Percentiles rank a stretch among this genome's conserved stretches.
These are phyloP conservation scores for Neuroscelio doddi DNA, from an alignment of 2,888 invertebrate genomes.

Conservation along the genomic window DNA sequence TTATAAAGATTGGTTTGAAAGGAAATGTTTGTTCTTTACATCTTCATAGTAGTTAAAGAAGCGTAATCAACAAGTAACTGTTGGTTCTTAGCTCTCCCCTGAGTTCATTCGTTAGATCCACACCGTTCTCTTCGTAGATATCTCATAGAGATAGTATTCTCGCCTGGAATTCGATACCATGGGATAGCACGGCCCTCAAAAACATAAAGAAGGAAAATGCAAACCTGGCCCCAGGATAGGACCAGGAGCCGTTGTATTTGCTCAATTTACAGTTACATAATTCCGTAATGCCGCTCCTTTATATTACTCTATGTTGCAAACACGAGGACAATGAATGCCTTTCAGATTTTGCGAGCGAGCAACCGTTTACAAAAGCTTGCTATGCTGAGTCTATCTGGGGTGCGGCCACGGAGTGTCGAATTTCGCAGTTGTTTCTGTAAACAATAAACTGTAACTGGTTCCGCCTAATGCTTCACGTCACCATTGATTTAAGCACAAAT, in stretches of 20 bases:
- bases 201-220: conserved; percentile 54
- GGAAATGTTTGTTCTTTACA: background rate
- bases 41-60: conserved; percentile 11
- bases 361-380: conserved; percentile 54
- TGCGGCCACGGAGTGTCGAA: conserved; percentile 52
- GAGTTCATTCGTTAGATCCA: conserved; percentile 21
- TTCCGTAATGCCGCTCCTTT: conserved; percentile 64
- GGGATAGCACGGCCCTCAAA: conserved; percentile 43
- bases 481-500: conserved; percentile 17
- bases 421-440: conserved; percentile 57
- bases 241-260: conserved; percentile 63
- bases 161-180: conserved; percentile 60
- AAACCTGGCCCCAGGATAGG: conserved; percentile 53
- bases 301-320: conserved; percentile 55
- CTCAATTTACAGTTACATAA: conserved; percentile 70
- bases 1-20: too few species aligned
- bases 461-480: conserved; percentile 14
- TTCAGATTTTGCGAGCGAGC: conserved; percentile 59
- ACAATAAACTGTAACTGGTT: conserved; percentile 33
- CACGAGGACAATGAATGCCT: conserved; percentile 44
- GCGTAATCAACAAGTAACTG: conserved; percentile 33
- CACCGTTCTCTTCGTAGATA: conserved; percentile 56
- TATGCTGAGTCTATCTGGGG: conserved; percentile 24
- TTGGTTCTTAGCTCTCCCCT: conserved; percentile 27
- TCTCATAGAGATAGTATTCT: conserved; percentile 62